Evolutionary conservation across 2,888 invertebrate genomes (phyloP).

Genomic region (Ellobium chinense): DNA sequence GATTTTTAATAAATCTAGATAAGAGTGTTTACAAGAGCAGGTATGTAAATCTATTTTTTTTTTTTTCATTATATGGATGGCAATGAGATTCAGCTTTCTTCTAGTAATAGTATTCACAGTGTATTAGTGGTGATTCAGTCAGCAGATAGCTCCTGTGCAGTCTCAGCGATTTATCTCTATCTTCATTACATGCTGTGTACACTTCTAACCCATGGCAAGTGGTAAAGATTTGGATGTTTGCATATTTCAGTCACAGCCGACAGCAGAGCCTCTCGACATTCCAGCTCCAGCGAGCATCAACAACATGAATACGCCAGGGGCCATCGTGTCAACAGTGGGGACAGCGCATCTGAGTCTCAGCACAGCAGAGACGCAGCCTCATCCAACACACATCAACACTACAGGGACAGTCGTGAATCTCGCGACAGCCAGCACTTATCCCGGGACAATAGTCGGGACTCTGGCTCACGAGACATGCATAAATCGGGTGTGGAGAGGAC

Average conservation of each 20-base stretch:
- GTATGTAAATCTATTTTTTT: too few relatives aligned
- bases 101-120: too few relatives aligned
- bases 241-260: slow-evolving; percentile 36
- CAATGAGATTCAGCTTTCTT: too few relatives aligned
- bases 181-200: too few relatives aligned
- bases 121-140: too few relatives aligned
- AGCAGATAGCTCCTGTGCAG: too few relatives aligned
- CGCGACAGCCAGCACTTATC: slow-evolving; percentile 15
- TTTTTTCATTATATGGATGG: too few relatives aligned
- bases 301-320: slow-evolving; percentile 28
- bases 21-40: too few relatives aligned
- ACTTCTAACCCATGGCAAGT: not conserved
- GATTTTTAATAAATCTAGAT: too few relatives aligned
- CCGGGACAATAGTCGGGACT: slow-evolving; percentile 24
- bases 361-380: slow-evolving; percentile 12
- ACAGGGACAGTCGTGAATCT: slow-evolving; percentile 23
- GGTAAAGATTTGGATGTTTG: not conserved
- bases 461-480: slow-evolving; percentile 1
- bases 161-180: too few relatives aligned
- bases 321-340: slow-evolving; percentile 33
- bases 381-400: slow-evolving; percentile 34
- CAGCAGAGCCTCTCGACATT: slow-evolving; percentile 44
- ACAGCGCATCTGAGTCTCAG: slow-evolving; percentile 31
- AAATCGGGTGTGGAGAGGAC: slow-evolving; percentile 21
- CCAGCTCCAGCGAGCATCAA: slow-evolving; percentile 43